Evolutionary conservation across 1,140 invertebrate species (phyloP), one percentile per base, ranked within the genome.

Genomic region (Drosophila ironensis): DNA sequence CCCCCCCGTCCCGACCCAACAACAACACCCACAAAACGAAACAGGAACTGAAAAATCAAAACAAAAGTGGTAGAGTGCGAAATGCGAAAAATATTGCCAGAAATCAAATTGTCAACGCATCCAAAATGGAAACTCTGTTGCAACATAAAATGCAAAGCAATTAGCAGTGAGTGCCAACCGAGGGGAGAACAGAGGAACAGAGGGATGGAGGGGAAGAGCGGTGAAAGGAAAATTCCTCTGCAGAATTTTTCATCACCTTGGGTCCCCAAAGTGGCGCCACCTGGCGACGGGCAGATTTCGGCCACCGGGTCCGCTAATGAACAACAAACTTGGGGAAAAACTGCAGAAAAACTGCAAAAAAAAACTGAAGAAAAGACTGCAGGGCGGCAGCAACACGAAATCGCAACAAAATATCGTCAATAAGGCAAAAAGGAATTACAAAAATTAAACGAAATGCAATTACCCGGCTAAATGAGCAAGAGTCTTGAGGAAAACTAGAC

Each of bases 361-460:
- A n/a, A n/a, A n/a, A n/a, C n/a, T n/a, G n/a, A n/a, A n/a, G n/a
- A n/a, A n/a, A n/a, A n/a, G n/a, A n/a, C n/a, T n/a, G n/a, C n/a
- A n/a, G n/a, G n/a, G n/a, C n/a, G n/a, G n/a, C n/a, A n/a, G n/a
- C 25, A 46, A 41, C 20, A 30, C 47, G 46, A 46, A 56, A 63
- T 27, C 56, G 70, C 67, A 53, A 63, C 64, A 60, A 56, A 80
- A 80, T 70, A 57, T 61, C 47, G 54, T 38, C 59, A 61, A 75
- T 72, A 54, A 51, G 40, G 60, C 51, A 42, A 48, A n/a, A 40
- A 41, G 52, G 47, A 69, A 69, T 69, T 69, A 50, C 64, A 69
- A 37, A 69, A 69, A 69, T 57, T 42, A 73, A 82, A 74, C 63
- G 80, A 78, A 84, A 78, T 78, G 78, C 78, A 84, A 84, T 84